Percentiles rank a stretch among this genome's conserved stretches.
These are phyloP conservation scores for Drosophila rellima DNA, from an alignment of 2,888 invertebrate species.

Conservation along the genomic window DNA sequence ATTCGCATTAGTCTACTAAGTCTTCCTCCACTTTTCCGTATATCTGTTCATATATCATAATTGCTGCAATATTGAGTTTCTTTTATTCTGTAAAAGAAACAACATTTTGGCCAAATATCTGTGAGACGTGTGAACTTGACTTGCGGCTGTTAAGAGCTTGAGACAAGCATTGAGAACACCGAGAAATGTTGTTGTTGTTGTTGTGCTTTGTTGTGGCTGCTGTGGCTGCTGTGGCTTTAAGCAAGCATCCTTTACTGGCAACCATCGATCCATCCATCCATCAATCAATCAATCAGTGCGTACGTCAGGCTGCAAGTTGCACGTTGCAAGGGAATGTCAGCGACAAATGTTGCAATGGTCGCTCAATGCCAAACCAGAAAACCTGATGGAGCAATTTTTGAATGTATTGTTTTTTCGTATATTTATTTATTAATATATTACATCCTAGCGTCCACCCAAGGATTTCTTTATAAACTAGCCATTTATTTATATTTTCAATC, in stretches of 20 bases:
- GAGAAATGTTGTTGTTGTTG: constrained; percentile 14
- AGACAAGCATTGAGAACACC: constrained; percentile 14
- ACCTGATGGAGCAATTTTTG: constrained; percentile 43
- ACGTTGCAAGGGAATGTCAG: constrained; percentile 61
- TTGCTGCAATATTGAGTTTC: no score
- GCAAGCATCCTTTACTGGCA: constrained; percentile 17
- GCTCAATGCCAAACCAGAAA: constrained; percentile 51
- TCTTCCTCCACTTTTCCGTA: no score
- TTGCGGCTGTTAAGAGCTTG: constrained; percentile 14
- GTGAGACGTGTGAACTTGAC: constrained; percentile 41
- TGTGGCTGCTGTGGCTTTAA: constrained; percentile 12
- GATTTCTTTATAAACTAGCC: no score
- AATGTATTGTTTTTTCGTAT: constrained; percentile 16
- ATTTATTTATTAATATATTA: no score
- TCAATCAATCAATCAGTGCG: constrained; percentile 71
- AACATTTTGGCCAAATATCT: constrained; percentile 26
- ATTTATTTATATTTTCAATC: not conserved
- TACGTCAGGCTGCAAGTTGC: constrained; percentile 55
- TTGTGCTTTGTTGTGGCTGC: constrained; percentile 14
- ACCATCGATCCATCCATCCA: constrained; percentile 55
- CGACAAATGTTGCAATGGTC: constrained; percentile 63
- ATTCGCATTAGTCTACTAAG: no score
- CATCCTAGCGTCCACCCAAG: no score
- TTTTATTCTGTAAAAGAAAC: not conserved
- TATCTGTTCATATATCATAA: no score